Evolutionary conservation across 2,888 invertebrate species (phyloP), one percentile per base, ranked within the genome.

Genomic region (Cistogaster globosa): DNA sequence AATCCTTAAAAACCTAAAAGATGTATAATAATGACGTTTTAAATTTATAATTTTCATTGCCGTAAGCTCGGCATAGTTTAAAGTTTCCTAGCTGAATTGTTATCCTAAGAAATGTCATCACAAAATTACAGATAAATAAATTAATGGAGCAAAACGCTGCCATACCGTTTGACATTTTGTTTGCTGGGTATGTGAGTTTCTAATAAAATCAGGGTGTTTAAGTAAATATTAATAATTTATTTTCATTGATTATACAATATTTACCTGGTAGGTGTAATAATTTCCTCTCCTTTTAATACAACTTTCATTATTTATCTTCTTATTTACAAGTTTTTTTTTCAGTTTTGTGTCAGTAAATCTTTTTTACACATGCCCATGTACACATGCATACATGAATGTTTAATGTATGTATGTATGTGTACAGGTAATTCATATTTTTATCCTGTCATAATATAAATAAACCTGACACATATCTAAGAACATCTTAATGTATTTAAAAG

Each of bases 301-400:
- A 82, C 74, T 82, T 85, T 78, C 85, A 68, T 78, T 84, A 81
- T 84, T 78, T 85, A 82, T 82, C 82, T 78, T 75, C 67, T 82
- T 81, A 85, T 58, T 78, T 53, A 51, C 48, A 58, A 68, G 68
- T 69, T 78, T 75, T 58, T 60, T 26, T 51, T 26, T 26, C 26
- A 48, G 60, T 48, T 53, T 53, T 38, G n/a, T 18, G 18, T 7
- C 7, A 57, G 8, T 36, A 45, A 58, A 72, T 72, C 14, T 18
- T 18, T 48, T 48, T 20, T 60, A 20, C 0, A 42, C 48, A 36
- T 18, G 11, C 9, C 16, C 36, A 22, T 6, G 11, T 5, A 42
- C 57, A 42, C 11, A 26, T 57, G 6, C 2, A n/a, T n/a, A n/a
- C n/a, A 18, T 53, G 51, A 7, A n/a, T 48, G 8, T 48, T 48